phyloP scores from a whole-genome alignment of 2,888 invertebrate species.

The Nymphalis urticae region DNA sequence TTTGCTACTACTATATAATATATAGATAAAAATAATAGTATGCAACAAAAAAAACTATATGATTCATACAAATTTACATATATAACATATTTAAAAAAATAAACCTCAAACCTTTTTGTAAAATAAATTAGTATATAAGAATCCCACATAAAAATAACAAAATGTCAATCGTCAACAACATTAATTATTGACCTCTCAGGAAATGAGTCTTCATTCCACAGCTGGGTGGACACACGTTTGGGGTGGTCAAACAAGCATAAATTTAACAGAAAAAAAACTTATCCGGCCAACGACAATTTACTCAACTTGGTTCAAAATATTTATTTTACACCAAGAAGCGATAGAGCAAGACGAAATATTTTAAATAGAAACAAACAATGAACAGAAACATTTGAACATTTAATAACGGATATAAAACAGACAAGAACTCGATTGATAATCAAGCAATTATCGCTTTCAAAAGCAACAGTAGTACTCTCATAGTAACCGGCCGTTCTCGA shows the following conservation, averaged over 20 bases:
- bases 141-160: slow-evolving; percentile 28
- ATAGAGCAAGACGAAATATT: slow-evolving; percentile 20
- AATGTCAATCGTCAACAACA: slow-evolving; percentile 40
- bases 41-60: too few relatives aligned
- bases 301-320: neutral
- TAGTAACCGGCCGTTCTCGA: slow-evolving; percentile 52
- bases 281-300: slow-evolving; percentile 27
- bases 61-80: too few relatives aligned
- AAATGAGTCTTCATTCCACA: slow-evolving; percentile 71
- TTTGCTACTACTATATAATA: too few relatives aligned
- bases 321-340: neutral
- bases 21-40: too few relatives aligned
- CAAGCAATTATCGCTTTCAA: slow-evolving; percentile 59
- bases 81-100: too few relatives aligned
- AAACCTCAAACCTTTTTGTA: neutral
- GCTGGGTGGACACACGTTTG: slow-evolving; percentile 58
- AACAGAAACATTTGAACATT: slow-evolving; percentile 25
- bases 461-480: slow-evolving; percentile 49
- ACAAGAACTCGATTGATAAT: slow-evolving; percentile 59
- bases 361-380: slow-evolving; percentile 19
- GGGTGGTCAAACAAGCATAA: slow-evolving; percentile 52
- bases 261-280: slow-evolving; percentile 37
- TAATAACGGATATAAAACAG: slow-evolving; percentile 52
- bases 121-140: neutral
- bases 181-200: slow-evolving; percentile 70